A percentile compares a stretch with the other conserved stretches of the same genome.
These are phyloP conservation scores for Plagiodera versicolora DNA, from an alignment of 2,888 invertebrate species.

Conservation along the genomic window DNA sequence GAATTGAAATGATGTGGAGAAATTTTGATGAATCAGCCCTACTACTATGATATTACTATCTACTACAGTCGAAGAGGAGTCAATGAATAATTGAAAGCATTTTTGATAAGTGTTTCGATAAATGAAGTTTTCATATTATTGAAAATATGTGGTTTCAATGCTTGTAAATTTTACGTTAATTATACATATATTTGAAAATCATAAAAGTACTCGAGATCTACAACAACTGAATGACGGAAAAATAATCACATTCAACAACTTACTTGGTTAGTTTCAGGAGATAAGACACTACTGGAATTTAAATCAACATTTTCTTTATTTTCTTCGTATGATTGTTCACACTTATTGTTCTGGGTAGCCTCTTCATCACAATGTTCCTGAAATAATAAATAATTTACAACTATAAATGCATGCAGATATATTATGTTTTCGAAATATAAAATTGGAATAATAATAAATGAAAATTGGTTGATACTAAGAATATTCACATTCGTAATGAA, in stretches of 20 bases:
- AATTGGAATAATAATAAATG: background rate
- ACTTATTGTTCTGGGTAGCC: slow-evolving; percentile 38
- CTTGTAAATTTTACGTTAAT: too few species aligned
- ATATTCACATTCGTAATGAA: background rate
- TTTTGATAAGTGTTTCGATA: background rate
- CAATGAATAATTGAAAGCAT: background rate
- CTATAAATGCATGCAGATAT: too few species aligned
- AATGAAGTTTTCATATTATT: background rate
- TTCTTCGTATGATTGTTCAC: slow-evolving; percentile 36
- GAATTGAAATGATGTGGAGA: too few species aligned
- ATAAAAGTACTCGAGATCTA: background rate
- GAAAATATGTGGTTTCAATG: background rate
- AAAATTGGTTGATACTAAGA: background rate
- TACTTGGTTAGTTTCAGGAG: slow-evolving; percentile 32
- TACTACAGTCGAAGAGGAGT: background rate
- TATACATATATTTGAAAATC: too few species aligned
- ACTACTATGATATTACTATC: background rate
- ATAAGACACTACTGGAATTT: slow-evolving; percentile 31
- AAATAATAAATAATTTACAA: slow-evolving; percentile 19
- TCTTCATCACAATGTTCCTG: slow-evolving; percentile 38
- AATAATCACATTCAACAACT: slow-evolving; percentile 6
- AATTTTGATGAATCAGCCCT: background rate
- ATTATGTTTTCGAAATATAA: too few species aligned
- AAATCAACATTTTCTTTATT: slow-evolving; percentile 37
- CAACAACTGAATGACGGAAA: slow-evolving; percentile 1